These are phyloP conservation scores for Callorhinus ursinus DNA, from an alignment of 2,113 vertebrate species.

Conservation along the genomic window DNA sequence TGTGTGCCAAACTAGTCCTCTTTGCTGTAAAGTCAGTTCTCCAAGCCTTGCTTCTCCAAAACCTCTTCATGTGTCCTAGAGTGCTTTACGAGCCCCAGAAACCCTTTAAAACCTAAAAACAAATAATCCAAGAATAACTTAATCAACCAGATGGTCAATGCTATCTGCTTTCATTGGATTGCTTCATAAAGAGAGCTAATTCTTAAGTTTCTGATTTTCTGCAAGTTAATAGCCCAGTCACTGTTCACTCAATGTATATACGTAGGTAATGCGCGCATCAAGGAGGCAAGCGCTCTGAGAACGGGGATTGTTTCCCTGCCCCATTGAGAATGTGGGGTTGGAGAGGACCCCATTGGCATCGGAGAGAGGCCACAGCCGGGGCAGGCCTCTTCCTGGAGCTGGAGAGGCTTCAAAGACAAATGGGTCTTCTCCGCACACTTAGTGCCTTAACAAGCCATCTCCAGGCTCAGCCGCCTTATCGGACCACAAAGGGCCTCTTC, in stretches of 20 bases:
- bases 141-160: slow-evolving; percentile 75
- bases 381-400: background rate
- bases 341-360: background rate
- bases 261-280: background rate
- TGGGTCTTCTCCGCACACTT: background rate
- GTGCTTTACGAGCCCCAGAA: slow-evolving; percentile 68
- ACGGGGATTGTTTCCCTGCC: background rate
- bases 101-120: slow-evolving; percentile 57
- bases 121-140: slow-evolving; percentile 8
- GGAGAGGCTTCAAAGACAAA: slow-evolving; percentile 27
- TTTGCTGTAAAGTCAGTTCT: background rate
- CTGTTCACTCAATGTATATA: background rate
- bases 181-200: slow-evolving; percentile 40
- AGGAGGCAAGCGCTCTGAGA: background rate
- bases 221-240: background rate
- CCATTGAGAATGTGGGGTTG: no score
- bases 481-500: slow-evolving; percentile 37
- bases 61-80: background rate
- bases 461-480: background rate
- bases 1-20: background rate
- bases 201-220: slow-evolving; percentile 35
- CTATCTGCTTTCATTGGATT: slow-evolving; percentile 78
- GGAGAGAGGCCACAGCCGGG: background rate
- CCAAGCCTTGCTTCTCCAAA: slow-evolving; percentile 1
- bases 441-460: background rate